Percentiles rank a stretch among this genome's conserved stretches.
These are phyloP conservation scores for Panthera leo DNA, from an alignment of 2,113 vertebrate genomes.

Conservation along the genomic window DNA sequence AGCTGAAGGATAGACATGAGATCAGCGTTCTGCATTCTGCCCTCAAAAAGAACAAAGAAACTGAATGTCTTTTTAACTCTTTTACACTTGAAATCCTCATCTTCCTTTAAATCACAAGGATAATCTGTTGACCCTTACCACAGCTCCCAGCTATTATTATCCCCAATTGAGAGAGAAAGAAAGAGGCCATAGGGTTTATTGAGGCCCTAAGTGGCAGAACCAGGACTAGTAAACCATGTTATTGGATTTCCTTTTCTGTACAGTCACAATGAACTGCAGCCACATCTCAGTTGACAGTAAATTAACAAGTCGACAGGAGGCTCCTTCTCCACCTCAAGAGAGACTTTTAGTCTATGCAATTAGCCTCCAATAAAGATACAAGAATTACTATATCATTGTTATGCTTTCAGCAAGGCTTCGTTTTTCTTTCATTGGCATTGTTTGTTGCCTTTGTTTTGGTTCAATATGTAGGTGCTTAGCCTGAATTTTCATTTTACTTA, in stretches of 20 bases:
- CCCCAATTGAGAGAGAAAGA: constrained; percentile 11
- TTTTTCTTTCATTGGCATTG: background rate
- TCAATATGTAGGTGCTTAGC: background rate
- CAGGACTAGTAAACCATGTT: constrained; percentile 27
- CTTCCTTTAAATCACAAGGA: constrained; percentile 40
- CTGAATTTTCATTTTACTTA: background rate
- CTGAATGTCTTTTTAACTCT: constrained; percentile 12
- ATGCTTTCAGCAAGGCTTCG: background rate
- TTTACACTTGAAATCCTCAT: constrained; percentile 44
- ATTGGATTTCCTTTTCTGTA: constrained; percentile 17
- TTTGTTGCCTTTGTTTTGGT: background rate
- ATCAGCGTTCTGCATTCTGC: background rate
- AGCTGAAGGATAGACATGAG: background rate
- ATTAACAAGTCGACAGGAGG: background rate
- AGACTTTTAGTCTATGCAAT: background rate
- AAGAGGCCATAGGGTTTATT: background rate
- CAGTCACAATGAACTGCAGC: background rate
- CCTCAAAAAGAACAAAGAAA: background rate
- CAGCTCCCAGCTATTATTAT: constrained; percentile 39
- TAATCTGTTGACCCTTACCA: constrained; percentile 41
- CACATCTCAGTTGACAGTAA: background rate
- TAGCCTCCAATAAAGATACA: background rate
- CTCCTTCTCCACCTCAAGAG: background rate
- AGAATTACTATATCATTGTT: background rate
- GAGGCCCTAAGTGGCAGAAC: constrained; percentile 3